Evolutionary conservation across 2,888 invertebrate genomes (phyloP).

Genomic region (Steinernema scapterisci): DNA sequence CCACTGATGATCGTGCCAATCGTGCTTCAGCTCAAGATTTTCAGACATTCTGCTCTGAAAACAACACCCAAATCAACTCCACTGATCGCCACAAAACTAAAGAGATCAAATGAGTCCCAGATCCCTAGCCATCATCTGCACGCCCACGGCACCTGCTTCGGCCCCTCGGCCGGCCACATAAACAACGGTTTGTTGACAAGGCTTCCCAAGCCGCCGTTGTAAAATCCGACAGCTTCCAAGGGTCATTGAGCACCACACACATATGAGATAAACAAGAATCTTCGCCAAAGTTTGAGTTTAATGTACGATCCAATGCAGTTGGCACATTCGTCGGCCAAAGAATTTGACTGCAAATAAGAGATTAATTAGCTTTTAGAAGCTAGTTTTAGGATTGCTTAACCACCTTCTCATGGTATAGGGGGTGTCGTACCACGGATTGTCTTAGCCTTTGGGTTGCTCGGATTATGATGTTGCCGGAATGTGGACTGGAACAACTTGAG

Average conservation of each 20-base stretch:
- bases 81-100: not conserved
- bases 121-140: not conserved
- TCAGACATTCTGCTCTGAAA: not conserved
- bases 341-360: too few relatives aligned
- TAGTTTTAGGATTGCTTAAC: too few relatives aligned
- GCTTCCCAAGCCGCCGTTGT: not conserved
- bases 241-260: not conserved
- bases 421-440: too few relatives aligned
- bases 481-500: too few relatives aligned
- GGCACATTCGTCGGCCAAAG: too few relatives aligned
- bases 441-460: too few relatives aligned
- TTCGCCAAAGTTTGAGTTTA: not conserved
- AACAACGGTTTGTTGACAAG: not conserved
- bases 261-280: not conserved
- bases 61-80: too few relatives aligned
- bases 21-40: not conserved
- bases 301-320: too few relatives aligned
- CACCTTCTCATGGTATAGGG: too few relatives aligned
- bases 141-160: not conserved
- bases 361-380: too few relatives aligned
- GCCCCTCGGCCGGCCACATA: not conserved
- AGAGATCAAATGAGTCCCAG: not conserved
- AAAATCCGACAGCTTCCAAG: not conserved
- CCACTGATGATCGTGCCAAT: constrained; percentile 21
- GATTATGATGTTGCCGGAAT: too few relatives aligned